A percentile compares a stretch with the other conserved stretches of the same genome.
Evolutionary conservation across 2,113 vertebrate genomes (phyloP).

Genomic region (Carassius carassius): DNA sequence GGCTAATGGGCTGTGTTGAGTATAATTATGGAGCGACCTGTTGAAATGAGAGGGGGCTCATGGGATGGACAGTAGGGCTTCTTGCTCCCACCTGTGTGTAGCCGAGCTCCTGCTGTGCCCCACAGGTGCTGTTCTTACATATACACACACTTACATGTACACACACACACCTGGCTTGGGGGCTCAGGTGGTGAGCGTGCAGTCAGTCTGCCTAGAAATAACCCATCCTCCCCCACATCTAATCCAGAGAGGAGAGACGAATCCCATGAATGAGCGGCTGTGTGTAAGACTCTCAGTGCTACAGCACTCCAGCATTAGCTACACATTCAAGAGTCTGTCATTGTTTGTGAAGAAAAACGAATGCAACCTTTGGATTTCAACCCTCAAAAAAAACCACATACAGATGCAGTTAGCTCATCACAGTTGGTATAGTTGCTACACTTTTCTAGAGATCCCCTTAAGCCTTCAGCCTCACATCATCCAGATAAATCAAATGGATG

Average conservation of each 20-base stretch:
- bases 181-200: constrained; percentile 52
- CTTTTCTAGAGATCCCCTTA: neutral
- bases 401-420: neutral
- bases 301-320: constrained; percentile 30
- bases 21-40: constrained; percentile 54
- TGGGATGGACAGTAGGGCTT: constrained; percentile 53
- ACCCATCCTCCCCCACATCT: constrained; percentile 26
- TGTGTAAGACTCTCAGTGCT: constrained; percentile 50
- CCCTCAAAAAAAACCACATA: neutral
- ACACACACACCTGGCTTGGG: constrained; percentile 55
- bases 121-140: constrained; percentile 53
- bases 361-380: constrained; percentile 46
- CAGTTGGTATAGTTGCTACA: neutral
- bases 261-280: constrained; percentile 33
- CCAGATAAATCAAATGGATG: neutral
- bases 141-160: constrained; percentile 23
- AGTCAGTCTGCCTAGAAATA: constrained; percentile 50
- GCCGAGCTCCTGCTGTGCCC: constrained; percentile 43
- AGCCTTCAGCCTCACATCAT: neutral
- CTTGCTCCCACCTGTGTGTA: constrained; percentile 58
- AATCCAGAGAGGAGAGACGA: constrained; percentile 51
- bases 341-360: constrained; percentile 45
- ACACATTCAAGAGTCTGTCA: constrained; percentile 19
- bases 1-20: constrained; percentile 57
- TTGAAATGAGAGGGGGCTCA: constrained; percentile 55